Percentiles rank a stretch among this genome's conserved stretches.
These are phyloP conservation scores for Chlorodrepanis virens DNA, from an alignment of 2,113 vertebrate species.

Conservation along the genomic window DNA sequence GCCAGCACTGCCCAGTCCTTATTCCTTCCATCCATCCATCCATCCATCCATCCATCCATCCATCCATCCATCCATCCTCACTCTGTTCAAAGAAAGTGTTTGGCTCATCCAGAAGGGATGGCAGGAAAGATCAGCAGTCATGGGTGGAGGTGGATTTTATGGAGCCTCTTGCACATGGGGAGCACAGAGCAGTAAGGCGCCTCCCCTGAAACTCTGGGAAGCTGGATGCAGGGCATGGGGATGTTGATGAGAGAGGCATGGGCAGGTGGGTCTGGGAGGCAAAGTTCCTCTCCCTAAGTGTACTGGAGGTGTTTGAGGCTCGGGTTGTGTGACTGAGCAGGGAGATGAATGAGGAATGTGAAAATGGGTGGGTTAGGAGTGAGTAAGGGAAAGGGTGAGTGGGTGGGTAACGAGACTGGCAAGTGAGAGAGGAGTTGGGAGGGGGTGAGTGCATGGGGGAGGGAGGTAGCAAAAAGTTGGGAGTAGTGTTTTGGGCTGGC, in stretches of 20 bases:
- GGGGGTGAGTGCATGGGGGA: slow-evolving; percentile 27
- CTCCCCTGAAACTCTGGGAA: background rate
- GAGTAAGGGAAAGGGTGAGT: slow-evolving; percentile 47
- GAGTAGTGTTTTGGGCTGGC: background rate
- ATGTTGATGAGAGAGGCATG: background rate
- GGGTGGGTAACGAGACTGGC: slow-evolving; percentile 39
- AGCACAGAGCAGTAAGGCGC: background rate
- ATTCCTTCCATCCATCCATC: background rate
- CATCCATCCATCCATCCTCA: background rate
- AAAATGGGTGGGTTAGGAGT: slow-evolving; percentile 27
- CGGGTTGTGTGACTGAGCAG: background rate
- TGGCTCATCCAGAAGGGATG: background rate
- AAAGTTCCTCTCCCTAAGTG: background rate
- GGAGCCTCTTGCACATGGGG: background rate
- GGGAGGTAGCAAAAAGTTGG: slow-evolving; percentile 14
- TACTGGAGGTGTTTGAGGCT: background rate
- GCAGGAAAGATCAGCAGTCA: background rate
- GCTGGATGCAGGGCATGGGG: background rate
- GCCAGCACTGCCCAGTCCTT: background rate
- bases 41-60: too few relatives aligned
- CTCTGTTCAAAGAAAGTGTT: rapidly evolving
- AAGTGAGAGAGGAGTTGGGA: slow-evolving; percentile 34
- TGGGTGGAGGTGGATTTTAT: background rate
- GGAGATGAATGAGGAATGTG: background rate
- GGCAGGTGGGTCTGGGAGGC: background rate